A percentile compares a stretch with the other conserved stretches of the same genome.
phyloP scores from a whole-genome alignment of 1,140 invertebrate genomes.

The Leptopilina clavipes region DNA sequence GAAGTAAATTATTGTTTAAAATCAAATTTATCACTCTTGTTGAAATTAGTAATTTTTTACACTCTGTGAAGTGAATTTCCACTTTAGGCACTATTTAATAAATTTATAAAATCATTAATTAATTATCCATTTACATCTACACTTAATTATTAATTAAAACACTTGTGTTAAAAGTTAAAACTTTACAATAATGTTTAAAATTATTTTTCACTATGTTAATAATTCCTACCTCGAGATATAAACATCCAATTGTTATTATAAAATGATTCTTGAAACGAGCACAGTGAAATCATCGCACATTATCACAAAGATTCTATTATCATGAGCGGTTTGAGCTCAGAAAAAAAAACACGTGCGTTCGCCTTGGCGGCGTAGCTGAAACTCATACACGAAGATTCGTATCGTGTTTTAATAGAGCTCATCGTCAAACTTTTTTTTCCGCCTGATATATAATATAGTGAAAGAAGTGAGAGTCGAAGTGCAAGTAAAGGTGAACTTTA shows the following conservation, averaged over 20 bases:
- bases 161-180: too few species aligned
- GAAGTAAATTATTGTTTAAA: too few species aligned
- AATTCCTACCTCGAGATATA: too few species aligned
- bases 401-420: background rate
- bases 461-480: conserved; percentile 7
- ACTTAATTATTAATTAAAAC: too few species aligned
- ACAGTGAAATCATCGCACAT: conserved; percentile 6
- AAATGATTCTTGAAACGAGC: background rate
- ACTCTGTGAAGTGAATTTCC: too few species aligned
- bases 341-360: conserved; percentile 1
- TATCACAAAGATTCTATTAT: background rate
- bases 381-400: conserved; percentile 11
- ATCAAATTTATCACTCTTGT: too few species aligned
- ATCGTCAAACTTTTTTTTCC: background rate
- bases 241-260: background rate
- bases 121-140: too few species aligned
- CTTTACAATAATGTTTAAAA: too few species aligned
- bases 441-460: background rate
- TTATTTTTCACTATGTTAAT: too few species aligned
- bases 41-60: too few species aligned
- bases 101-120: too few species aligned
- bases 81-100: too few species aligned
- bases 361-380: conserved; percentile 1
- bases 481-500: conserved; percentile 1
- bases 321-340: background rate